These are phyloP conservation scores for Mesochorus sp. DNA, from an alignment of 2,888 invertebrate genomes.

Conservation along the genomic window DNA sequence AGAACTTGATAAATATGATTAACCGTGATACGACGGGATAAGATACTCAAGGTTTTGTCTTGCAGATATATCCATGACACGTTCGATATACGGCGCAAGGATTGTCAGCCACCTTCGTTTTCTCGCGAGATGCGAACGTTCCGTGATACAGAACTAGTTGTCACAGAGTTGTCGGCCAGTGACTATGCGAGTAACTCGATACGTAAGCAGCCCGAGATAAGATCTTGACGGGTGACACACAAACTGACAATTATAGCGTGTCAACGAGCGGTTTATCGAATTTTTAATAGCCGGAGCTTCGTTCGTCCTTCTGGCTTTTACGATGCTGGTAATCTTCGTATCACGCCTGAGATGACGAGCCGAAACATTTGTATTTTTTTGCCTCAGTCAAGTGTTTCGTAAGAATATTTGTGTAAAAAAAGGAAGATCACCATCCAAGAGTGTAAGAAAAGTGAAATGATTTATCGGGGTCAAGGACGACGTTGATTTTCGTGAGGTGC, in stretches of 20 bases:
- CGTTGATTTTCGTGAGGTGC: neutral
- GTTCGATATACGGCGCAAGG: slow-evolving; percentile 1
- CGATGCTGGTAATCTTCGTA: slow-evolving; percentile 18
- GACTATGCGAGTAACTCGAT: slow-evolving; percentile 37
- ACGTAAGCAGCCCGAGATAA: slow-evolving; percentile 14
- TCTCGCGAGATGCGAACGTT: slow-evolving; percentile 47
- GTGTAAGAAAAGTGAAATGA: neutral
- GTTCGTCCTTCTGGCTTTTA: slow-evolving; percentile 27
- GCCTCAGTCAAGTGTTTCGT: neutral
- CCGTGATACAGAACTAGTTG: slow-evolving; percentile 48
- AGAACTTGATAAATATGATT: slow-evolving; percentile 33
- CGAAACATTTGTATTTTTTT: neutral
- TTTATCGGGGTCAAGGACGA: neutral
- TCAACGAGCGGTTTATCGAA: neutral
- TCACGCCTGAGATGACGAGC: neutral
- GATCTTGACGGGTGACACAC: slow-evolving; percentile 12
- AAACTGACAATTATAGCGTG: slow-evolving; percentile 7
- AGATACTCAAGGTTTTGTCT: slow-evolving; percentile 45
- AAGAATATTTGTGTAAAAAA: neutral
- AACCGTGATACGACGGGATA: slow-evolving; percentile 33
- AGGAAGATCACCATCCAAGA: neutral
- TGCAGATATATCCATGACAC: slow-evolving; percentile 27
- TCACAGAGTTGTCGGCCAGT: slow-evolving; percentile 35
- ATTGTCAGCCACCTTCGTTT: slow-evolving; percentile 14
- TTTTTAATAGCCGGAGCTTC: neutral